Evolutionary conservation across 2,888 invertebrate species (phyloP).

Genomic region (Limulus polyphemus): DNA sequence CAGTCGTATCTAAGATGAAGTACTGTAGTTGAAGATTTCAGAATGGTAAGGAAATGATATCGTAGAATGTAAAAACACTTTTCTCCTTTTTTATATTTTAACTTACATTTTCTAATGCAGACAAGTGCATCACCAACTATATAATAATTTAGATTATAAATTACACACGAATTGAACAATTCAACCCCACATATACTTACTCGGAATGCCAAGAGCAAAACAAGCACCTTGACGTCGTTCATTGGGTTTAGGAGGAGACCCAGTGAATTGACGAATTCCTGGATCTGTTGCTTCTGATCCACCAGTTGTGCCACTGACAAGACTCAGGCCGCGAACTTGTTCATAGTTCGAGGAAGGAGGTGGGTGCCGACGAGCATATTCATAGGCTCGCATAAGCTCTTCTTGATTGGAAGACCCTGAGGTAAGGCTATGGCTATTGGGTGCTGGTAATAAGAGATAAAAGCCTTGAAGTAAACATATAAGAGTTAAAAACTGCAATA

Average conservation of each 20-base stretch:
- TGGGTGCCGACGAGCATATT: conserved; percentile 25
- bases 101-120: no score
- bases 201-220: conserved; percentile 19
- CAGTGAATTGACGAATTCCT: conserved; percentile 27
- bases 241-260: conserved; percentile 27
- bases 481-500: no score
- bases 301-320: conserved; percentile 16
- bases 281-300: conserved; percentile 26
- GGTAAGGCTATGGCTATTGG: conserved; percentile 23
- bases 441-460: conserved; percentile 7
- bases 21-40: no score
- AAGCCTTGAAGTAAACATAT: no score
- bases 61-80: no score
- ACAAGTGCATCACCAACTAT: no score
- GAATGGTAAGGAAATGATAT: no score
- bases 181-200: background rate
- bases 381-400: conserved; percentile 25
- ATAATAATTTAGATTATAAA: no score
- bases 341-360: conserved; percentile 19
- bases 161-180: no score
- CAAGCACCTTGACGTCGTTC: conserved; percentile 25
- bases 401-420: conserved; percentile 27
- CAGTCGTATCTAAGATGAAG: no score
- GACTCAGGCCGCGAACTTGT: conserved; percentile 17
- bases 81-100: no score